Conservation (phyloP, 1,140 invertebrate genomes). For the Trichogramma pretiosum region DNA sequence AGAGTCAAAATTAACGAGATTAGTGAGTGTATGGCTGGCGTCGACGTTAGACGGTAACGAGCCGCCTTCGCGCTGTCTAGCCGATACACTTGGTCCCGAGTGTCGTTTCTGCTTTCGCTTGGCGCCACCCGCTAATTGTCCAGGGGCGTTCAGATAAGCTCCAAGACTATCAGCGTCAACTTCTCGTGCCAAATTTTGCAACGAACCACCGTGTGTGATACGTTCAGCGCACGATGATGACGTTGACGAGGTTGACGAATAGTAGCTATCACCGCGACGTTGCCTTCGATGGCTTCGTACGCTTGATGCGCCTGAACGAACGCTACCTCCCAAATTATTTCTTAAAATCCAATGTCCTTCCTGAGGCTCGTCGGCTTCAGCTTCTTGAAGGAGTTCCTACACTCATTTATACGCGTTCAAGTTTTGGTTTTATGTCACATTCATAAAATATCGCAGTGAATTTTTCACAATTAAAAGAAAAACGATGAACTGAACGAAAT, state of each 20-base stretch:
- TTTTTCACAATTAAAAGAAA: too few species aligned
- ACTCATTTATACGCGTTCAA: too few species aligned
- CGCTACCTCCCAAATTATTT: too few species aligned
- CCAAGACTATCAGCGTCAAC: slow-evolving; percentile 39
- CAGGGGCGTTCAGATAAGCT: slow-evolving; percentile 31
- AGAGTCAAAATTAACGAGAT: slow-evolving; percentile 36
- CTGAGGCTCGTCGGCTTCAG: slow-evolving; percentile 50
- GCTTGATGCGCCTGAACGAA: too few species aligned
- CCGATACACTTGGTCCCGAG: slow-evolving; percentile 45
- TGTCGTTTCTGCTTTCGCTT: slow-evolving; percentile 26
- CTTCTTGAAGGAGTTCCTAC: slow-evolving; percentile 51
- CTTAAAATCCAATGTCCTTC: slow-evolving; percentile 38
- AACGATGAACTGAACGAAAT: too few species aligned
- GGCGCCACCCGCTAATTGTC: not conserved
- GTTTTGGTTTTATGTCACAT: too few species aligned
- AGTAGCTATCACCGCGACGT: slow-evolving; percentile 3
- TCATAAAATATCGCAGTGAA: not conserved
- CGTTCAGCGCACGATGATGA: slow-evolving; percentile 46
- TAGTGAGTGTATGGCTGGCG: slow-evolving; percentile 40
- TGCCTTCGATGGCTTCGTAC: not conserved
- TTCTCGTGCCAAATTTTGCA: slow-evolving; percentile 49
- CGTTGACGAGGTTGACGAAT: too few species aligned
- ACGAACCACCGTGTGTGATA: slow-evolving; percentile 48
- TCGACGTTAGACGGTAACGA: slow-evolving; percentile 55
- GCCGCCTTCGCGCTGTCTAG: slow-evolving; percentile 58